Evolutionary conservation across 1,140 invertebrate species (phyloP), one percentile per base, ranked within the genome.

Genomic region (Pectinophora gossypiella): DNA sequence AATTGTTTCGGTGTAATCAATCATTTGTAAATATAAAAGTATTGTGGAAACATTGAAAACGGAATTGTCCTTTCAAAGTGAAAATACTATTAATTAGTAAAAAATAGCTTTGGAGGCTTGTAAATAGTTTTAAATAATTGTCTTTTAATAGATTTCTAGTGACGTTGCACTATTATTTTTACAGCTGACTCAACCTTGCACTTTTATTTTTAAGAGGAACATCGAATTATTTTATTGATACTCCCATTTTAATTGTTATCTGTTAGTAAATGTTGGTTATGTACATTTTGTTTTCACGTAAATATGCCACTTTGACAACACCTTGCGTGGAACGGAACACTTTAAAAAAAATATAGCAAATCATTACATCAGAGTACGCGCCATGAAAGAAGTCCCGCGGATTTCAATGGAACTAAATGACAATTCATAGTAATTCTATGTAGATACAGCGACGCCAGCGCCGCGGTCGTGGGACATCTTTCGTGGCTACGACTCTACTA

Each of bases 21-120:
- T 61, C 27, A 18, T 40, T 15, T 40, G 36, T 40, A 40, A 44
- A 44, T 64, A 47, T 27, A 51, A 51, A 40, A 50, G 22, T 49
- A 47, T 47, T 80, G 76, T 81, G 79, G 76, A 84, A 54, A 62
- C 50, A 57, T 69, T 64, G 53, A 78, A 81, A 76, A 62, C 64
- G 82, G 82, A 85, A 85, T 85, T 85, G 82, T 79, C 61, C 54
- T 55, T 48, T 56, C 15, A 54, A 47, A 58, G 51, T 44, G 48
- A 21, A 23, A 36, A 13, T 36, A 20, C 19, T 16, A 42, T 42
- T 42, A 22, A 12, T 36, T 19, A 47, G 9, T 19, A 27, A 32
- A 20, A n/a, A 32, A 38, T 51, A 54, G 62, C 50, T 50, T 48
- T 56, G 64, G 73, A 76, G 63, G 77, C 74, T 79, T 83, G 78